These are phyloP conservation scores for Manduca sexta DNA, from an alignment of 1,140 invertebrate genomes.

Conservation along the genomic window DNA sequence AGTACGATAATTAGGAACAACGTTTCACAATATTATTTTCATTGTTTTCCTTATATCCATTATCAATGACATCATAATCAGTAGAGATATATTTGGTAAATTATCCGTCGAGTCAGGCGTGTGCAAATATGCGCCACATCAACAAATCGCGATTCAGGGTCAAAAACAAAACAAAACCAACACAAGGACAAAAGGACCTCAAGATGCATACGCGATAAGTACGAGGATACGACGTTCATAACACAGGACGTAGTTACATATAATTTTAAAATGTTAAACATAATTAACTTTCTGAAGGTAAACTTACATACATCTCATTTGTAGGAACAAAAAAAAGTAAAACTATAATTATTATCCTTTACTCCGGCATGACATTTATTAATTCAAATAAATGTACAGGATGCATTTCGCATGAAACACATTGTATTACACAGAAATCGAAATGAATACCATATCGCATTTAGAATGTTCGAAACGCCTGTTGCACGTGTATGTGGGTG, in stretches of 20 bases:
- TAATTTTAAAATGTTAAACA: too few species aligned
- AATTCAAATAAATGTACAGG: too few species aligned
- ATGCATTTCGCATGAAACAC: too few species aligned
- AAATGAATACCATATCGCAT: too few species aligned
- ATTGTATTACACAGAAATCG: too few species aligned
- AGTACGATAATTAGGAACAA: not conserved
- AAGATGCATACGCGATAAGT: not conserved
- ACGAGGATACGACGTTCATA: too few species aligned
- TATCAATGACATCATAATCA: not conserved
- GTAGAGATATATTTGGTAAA: constrained; percentile 29
- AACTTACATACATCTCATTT: not conserved
- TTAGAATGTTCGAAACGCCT: too few species aligned
- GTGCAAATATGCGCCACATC: constrained; percentile 55
- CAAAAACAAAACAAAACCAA: constrained; percentile 38
- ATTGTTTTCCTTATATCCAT: not conserved
- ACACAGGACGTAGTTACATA: too few species aligned
- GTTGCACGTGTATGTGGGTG: too few species aligned
- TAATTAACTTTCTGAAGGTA: not conserved
- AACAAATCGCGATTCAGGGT: constrained; percentile 37
- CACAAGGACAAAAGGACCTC: constrained; percentile 35
- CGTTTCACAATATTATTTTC: not conserved
- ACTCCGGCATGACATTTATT: too few species aligned
- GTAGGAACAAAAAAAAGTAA: not conserved
- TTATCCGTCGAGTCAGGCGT: constrained; percentile 40
- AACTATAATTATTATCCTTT: too few species aligned